phyloP scores from a whole-genome alignment of 2,797 vertebrate genomes.

The Cossypha heuglini region DNA sequence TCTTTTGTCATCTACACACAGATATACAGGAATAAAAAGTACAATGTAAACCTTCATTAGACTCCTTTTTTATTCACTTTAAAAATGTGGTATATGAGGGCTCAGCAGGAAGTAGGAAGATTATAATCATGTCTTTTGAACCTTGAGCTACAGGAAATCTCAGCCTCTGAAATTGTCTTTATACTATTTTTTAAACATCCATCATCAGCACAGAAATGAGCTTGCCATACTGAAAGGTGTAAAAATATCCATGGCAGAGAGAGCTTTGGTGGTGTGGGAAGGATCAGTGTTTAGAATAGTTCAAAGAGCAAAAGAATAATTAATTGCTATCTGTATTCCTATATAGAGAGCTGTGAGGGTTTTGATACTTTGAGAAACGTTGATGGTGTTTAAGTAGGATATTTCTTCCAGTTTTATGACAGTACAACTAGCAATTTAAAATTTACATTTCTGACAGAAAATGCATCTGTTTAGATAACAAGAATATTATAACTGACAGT shows the following conservation, averaged over 20 bases:
- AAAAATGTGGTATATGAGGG: neutral
- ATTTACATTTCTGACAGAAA: neutral
- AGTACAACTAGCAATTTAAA: neutral
- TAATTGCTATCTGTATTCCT: neutral
- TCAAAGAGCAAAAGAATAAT: neutral
- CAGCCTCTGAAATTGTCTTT: neutral
- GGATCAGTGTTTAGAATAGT: neutral
- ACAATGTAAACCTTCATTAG: neutral
- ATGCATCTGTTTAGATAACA: neutral
- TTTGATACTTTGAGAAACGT: neutral
- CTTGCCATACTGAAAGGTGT: neutral
- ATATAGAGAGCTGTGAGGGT: fast-evolving
- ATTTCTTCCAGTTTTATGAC: neutral
- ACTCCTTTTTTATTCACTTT: neutral
- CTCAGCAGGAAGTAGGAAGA: neutral
- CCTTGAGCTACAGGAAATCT: neutral
- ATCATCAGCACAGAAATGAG: neutral
- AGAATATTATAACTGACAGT: neutral
- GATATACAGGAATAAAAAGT: neutral
- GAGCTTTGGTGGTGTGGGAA: neutral
- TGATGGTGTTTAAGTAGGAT: neutral
- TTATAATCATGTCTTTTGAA: neutral
- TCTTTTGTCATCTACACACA: neutral
- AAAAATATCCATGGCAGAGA: neutral
- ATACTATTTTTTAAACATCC: neutral